Conservation (phyloP, 2,888 invertebrate species). For the Adela reaumurella region DNA sequence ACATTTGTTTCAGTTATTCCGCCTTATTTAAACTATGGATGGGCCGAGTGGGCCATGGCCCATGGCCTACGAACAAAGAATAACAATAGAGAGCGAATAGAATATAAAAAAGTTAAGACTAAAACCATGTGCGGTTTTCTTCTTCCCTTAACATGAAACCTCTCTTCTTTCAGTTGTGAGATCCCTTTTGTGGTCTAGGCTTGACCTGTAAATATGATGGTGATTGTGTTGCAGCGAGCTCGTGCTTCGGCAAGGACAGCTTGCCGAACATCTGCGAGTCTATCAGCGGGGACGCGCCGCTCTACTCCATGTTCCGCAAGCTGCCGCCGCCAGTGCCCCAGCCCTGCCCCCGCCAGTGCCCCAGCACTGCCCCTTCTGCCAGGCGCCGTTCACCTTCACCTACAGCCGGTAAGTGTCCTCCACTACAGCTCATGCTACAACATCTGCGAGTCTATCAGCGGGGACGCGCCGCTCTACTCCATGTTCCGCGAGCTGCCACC, state of each 20-base stretch:
- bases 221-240: slow-evolving; percentile 52
- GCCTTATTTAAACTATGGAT: no score
- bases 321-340: slow-evolving; percentile 65
- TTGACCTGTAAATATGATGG: no score
- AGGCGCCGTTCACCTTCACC: slow-evolving; percentile 71
- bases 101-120: no score
- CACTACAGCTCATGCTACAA: slow-evolving; percentile 16
- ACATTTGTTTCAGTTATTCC: no score
- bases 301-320: slow-evolving; percentile 73
- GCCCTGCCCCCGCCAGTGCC: slow-evolving; percentile 74
- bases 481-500: slow-evolving; percentile 70
- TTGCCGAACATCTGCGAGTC: slow-evolving; percentile 62
- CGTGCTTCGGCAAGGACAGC: slow-evolving; percentile 56
- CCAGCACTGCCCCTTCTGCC: slow-evolving; percentile 77
- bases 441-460: slow-evolving; percentile 65
- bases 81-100: no score
- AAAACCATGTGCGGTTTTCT: no score
- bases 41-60: no score
- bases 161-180: no score
- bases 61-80: no score
- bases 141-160: no score
- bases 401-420: slow-evolving; percentile 49
- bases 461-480: slow-evolving; percentile 70
- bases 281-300: slow-evolving; percentile 69
- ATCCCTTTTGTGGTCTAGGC: no score